Evolutionary conservation across 2,888 invertebrate species (phyloP).

Genomic region (Tenthredo mesomela): DNA sequence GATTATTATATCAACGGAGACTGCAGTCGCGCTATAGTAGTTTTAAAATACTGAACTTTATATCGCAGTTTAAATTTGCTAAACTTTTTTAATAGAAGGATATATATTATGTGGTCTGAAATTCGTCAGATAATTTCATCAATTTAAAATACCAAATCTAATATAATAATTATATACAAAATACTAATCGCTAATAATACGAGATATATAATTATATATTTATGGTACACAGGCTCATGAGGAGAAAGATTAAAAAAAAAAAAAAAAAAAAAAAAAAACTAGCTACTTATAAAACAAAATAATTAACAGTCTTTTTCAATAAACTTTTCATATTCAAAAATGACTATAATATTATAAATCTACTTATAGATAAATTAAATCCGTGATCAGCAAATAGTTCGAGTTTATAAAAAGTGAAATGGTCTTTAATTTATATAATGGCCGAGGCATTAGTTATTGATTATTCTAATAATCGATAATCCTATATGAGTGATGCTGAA

Average conservation of each 20-base stretch:
- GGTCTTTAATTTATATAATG: not conserved
- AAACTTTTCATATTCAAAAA: too few relatives aligned
- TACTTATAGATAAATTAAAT: not conserved
- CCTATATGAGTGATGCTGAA: not conserved
- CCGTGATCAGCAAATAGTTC: not conserved
- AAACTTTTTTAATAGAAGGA: not conserved
- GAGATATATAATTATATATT: too few relatives aligned
- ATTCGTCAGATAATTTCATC: not conserved
- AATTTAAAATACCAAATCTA: too few relatives aligned
- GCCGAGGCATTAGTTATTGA: not conserved
- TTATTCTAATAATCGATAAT: not conserved
- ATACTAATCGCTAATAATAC: too few relatives aligned
- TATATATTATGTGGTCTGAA: not conserved
- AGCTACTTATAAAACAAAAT: too few relatives aligned
- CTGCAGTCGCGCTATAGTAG: not conserved
- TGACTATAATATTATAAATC: too few relatives aligned
- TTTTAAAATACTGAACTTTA: not conserved
- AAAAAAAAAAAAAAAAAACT: too few relatives aligned
- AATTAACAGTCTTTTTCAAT: too few relatives aligned
- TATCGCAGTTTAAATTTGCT: not conserved
- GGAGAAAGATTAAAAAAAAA: too few relatives aligned
- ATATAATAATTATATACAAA: too few relatives aligned
- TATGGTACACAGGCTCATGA: too few relatives aligned
- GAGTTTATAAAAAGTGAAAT: not conserved
- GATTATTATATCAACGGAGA: constrained; percentile 1